A percentile compares a stretch with the other conserved stretches of the same genome.
Evolutionary conservation across 35 echinoderm and acorn worm genomes (phyloP).

Genomic region (Heliocidaris tuberculata): DNA sequence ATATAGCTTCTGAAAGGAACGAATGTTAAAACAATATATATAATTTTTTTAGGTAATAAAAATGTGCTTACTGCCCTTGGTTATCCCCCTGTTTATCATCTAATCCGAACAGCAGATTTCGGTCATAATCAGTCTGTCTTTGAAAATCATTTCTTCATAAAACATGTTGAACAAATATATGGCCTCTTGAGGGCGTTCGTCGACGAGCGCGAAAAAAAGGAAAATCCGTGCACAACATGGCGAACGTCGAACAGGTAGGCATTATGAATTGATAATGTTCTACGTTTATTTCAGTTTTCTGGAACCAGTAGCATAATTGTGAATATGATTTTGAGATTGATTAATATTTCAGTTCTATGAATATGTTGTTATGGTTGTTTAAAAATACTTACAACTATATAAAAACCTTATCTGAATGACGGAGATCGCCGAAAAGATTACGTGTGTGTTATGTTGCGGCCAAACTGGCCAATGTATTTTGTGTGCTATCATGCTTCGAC

Average conservation of each 20-base stretch:
- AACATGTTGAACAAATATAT: neutral
- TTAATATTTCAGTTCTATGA: neutral
- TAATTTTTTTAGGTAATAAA: too few species aligned
- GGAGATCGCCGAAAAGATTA: neutral
- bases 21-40: too few species aligned
- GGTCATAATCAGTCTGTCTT: too few species aligned
- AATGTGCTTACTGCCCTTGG: too few species aligned
- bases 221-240: neutral
- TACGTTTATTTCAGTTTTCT: neutral
- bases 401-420: neutral
- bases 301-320: neutral
- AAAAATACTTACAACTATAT: neutral
- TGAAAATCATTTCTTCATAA: too few species aligned
- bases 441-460: too few species aligned
- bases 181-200: neutral
- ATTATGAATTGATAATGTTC: neutral
- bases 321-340: neutral
- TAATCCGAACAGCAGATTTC: too few species aligned
- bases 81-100: too few species aligned
- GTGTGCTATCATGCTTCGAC: too few species aligned
- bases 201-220: neutral
- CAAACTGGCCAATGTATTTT: neutral
- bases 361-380: neutral
- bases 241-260: neutral
- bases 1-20: too few species aligned